Conservation (phyloP, 2,888 invertebrate genomes). For the Chalcis sispes region DNA sequence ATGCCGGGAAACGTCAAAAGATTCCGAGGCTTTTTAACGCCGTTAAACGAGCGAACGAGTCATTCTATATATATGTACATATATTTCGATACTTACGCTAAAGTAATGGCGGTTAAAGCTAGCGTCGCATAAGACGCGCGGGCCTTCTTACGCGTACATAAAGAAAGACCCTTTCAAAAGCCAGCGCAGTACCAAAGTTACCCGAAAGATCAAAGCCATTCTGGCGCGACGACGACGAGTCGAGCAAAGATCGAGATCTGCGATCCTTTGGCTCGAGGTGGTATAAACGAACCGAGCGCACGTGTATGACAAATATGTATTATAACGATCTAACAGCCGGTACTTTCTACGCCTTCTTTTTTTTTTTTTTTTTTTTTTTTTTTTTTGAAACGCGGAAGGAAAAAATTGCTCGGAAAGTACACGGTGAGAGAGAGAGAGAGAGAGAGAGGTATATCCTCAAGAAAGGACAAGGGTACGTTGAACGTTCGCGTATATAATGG, state of each 20-base stretch:
- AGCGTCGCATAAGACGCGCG: constrained; percentile 6
- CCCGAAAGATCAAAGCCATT: constrained; percentile 22
- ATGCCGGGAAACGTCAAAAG: constrained; percentile 1
- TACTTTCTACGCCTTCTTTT: too few relatives aligned
- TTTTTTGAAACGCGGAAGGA: too few relatives aligned
- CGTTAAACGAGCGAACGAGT: constrained; percentile 14
- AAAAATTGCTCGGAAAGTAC: too few relatives aligned
- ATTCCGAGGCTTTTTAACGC: constrained; percentile 12
- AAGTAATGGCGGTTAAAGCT: constrained; percentile 33
- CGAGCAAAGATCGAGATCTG: not conserved
- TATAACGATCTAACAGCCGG: not conserved
- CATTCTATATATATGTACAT: too few relatives aligned
- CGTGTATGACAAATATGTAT: not conserved
- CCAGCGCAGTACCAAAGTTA: constrained; percentile 29
- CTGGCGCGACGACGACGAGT: too few relatives aligned
- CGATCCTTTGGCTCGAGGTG: not conserved
- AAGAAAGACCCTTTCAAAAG: constrained; percentile 23
- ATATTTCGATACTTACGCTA: constrained; percentile 23
- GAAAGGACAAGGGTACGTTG: too few relatives aligned
- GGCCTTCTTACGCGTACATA: constrained; percentile 18
- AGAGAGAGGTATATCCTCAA: too few relatives aligned
- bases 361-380: too few relatives aligned
- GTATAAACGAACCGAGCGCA: too few relatives aligned
- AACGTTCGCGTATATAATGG: too few relatives aligned
- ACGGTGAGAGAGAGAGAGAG: too few relatives aligned